These are phyloP conservation scores for Goniozus legneri DNA, from an alignment of 1,140 invertebrate genomes.

Conservation along the genomic window DNA sequence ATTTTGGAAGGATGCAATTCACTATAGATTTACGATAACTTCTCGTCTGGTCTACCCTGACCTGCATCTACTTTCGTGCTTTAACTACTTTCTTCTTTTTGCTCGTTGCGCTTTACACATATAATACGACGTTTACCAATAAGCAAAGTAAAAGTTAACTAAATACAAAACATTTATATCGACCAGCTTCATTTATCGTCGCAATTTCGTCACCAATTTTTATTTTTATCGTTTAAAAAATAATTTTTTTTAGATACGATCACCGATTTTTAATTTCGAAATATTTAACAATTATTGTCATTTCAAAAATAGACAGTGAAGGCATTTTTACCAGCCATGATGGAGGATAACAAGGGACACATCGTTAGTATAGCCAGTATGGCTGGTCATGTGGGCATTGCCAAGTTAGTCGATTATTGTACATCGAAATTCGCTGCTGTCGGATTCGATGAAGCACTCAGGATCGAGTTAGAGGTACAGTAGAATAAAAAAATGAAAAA, in stretches of 20 bases:
- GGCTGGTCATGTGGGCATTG: slow-evolving; percentile 79
- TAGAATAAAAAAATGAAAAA: too few relatives aligned
- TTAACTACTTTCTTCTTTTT: too few relatives aligned
- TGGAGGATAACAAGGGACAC: slow-evolving; percentile 84
- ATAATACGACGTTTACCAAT: too few relatives aligned
- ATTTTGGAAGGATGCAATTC: too few relatives aligned
- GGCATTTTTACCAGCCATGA: slow-evolving; percentile 89
- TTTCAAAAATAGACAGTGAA: slow-evolving; percentile 78
- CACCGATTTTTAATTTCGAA: background rate
- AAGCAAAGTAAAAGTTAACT: too few relatives aligned
- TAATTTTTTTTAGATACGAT: background rate
- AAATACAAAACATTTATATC: too few relatives aligned
- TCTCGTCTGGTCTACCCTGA: too few relatives aligned
- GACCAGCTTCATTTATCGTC: too few relatives aligned
- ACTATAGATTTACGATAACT: too few relatives aligned
- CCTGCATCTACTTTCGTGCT: too few relatives aligned
- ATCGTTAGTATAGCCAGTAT: slow-evolving; percentile 93
- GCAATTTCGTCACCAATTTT: background rate
- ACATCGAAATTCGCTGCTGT: slow-evolving; percentile 91
- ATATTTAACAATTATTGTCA: too few relatives aligned
- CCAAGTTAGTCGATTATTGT: slow-evolving; percentile 90
- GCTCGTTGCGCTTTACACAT: too few relatives aligned
- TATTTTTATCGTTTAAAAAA: background rate
- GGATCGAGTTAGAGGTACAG: slow-evolving; percentile 67
- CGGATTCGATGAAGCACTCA: slow-evolving; percentile 86